Base-by-base conservation (phyloP, 1,140 invertebrate species). In the Drosophila nigromelanica region DNA sequence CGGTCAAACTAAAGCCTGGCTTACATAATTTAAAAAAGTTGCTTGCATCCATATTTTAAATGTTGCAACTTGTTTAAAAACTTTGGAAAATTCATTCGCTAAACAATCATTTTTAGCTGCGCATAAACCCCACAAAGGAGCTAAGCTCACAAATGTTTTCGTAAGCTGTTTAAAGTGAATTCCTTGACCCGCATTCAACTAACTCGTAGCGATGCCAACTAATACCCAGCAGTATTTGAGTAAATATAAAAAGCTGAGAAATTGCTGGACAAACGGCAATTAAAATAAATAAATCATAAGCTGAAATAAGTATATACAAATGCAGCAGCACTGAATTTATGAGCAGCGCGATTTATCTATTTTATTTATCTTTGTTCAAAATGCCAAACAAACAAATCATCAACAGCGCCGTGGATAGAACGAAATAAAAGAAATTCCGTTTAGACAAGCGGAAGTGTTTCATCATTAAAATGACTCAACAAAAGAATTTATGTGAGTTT, bases 391-490 rank as follows among this genome's bases (percentile, higher is more conserved):
- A 73, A 73, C 71, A 73, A 73, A 69, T 73, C 64, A 69, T 48
- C 63, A 47, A 10, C 56, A 48, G n/a, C 21, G 42, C 51, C n/a
- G 35, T 30, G 8, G 14, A 30, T 30, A 54, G 18, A 27, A 42
- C 55, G 42, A 12, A 50, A 48, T 47, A 33, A 59, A 59, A 54
- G 24, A 66, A 14, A 51, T 66, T 43, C 15, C 37, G 40, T 37
- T 45, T 24, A 51, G 45, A 14, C 24, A 58, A 33, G 48, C 78
- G 81, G 81, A 86, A 86, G 81, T 72, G 75, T 80, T 86, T 72
- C 82, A 78, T 86, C 74, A 86, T 86, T 60, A 58, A 71, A 86
- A 64, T 80, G 50, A 72, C 62, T 69, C 77, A 58, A 21, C 30
- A 60, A 55, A 40, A 58, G 40, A 62, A 67, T 70, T 74, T 47